A percentile compares a stretch with the other conserved stretches of the same genome.
phyloP scores from a whole-genome alignment of 2,888 invertebrate species.

The Tetropium fuscum region DNA sequence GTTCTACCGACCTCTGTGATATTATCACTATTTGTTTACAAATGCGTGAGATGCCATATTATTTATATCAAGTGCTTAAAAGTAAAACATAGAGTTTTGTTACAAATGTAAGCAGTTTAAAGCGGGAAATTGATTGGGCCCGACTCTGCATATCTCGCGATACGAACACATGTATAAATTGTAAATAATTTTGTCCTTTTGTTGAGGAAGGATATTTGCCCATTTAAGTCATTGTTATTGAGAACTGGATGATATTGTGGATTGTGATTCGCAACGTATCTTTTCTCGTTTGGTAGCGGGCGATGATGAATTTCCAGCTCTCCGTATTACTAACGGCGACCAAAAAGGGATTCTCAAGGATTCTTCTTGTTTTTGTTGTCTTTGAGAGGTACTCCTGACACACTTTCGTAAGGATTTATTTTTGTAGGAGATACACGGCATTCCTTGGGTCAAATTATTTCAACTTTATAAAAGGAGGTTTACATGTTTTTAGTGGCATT shows the following conservation, averaged over 20 bases:
- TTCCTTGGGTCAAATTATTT: neutral
- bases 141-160: conserved; percentile 33
- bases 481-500: neutral
- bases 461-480: neutral
- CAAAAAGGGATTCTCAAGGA: conserved; percentile 42
- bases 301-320: conserved; percentile 40
- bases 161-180: conserved; percentile 32
- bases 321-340: conserved; percentile 31
- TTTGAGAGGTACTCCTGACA: conserved; percentile 8
- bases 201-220: conserved; percentile 48
- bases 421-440: neutral
- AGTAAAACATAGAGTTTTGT: too few species aligned
- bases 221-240: conserved; percentile 51
- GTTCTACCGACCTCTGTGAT: too few species aligned
- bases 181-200: conserved; percentile 40
- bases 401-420: conserved; percentile 3
- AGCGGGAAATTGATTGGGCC: neutral
- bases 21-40: neutral
- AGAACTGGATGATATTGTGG: conserved; percentile 41
- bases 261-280: conserved; percentile 34
- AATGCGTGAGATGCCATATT: too few species aligned
- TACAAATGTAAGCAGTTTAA: too few species aligned
- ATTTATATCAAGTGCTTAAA: too few species aligned
- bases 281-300: conserved; percentile 40
- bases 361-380: conserved; percentile 27